Percentiles rank a stretch among this genome's conserved stretches.
These are phyloP conservation scores for Callitettix versicolor DNA, from an alignment of 1,140 invertebrate genomes.

Conservation along the genomic window DNA sequence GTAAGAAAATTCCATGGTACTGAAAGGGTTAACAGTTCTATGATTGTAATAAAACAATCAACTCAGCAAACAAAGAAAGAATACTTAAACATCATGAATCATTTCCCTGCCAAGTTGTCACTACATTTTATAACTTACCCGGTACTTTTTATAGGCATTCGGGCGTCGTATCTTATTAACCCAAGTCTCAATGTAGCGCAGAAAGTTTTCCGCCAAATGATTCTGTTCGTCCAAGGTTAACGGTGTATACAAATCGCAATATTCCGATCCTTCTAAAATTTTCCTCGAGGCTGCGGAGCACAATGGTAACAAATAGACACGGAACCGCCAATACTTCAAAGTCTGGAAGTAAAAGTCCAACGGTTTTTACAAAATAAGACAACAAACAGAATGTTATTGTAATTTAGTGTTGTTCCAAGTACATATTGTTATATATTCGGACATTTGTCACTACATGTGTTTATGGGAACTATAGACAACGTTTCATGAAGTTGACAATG, in stretches of 20 bases:
- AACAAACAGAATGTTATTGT: too few relatives aligned
- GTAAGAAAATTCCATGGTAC: too few relatives aligned
- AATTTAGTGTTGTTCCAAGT: too few relatives aligned
- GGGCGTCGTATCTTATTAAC: constrained; percentile 80
- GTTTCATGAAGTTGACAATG: not conserved
- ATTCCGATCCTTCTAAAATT: constrained; percentile 53
- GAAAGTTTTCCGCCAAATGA: constrained; percentile 54
- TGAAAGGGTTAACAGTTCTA: too few relatives aligned
- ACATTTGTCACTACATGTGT: constrained; percentile 20
- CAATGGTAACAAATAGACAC: constrained; percentile 75
- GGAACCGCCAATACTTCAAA: constrained; percentile 90
- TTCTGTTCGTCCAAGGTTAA: constrained; percentile 51
- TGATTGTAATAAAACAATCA: too few relatives aligned
- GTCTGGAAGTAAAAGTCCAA: constrained; percentile 39
- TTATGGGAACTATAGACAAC: not conserved
- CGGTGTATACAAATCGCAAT: constrained; percentile 71
- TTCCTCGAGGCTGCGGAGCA: constrained; percentile 57
- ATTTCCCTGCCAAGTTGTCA: too few relatives aligned
- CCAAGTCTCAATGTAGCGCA: constrained; percentile 77
- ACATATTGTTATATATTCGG: too few relatives aligned
- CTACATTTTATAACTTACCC: not conserved
- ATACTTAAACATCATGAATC: too few relatives aligned
- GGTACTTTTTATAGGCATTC: constrained; percentile 44
- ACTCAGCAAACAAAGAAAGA: too few relatives aligned
- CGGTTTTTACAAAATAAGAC: too few relatives aligned